Base-by-base conservation (phyloP, 2,113 vertebrate genomes). In the Copsychus sechellarum region DNA sequence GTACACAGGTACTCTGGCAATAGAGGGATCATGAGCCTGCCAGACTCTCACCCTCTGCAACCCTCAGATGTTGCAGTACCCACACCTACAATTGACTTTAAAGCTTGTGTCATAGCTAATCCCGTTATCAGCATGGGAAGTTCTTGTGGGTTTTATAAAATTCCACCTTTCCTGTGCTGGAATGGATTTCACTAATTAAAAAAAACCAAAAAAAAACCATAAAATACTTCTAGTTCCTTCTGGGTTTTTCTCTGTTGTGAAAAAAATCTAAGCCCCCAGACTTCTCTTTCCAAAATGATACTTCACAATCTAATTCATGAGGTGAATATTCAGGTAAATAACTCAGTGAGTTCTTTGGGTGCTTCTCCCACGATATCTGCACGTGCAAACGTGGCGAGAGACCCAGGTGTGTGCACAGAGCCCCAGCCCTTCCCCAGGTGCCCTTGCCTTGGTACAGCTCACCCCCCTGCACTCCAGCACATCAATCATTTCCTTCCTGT, bases 41-140 rank as follows among this genome's bases (percentile, higher is more conserved):
- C 72, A 45, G 47, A 47, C 29, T 21, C 50, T 56, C 78, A 29
- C 29, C 33, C 56, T 36, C 65, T 5, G 5, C 78, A 57, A 23
- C n/a, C 42, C 79, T 62, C 81, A 47, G 65, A 9, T 38, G 5
- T 4, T 8, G 47, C 73, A 51, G 81, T 4, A 40, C 47, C 17
- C 56, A 5, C 3, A 0, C 0, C 0, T 17, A 57, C 14, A 15
- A 48, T 3, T 19, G 47, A 42, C 61, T 66, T 50, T 4, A 87
- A 78, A 71, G 21, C 77, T 66, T 15, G 0, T 34, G 22, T 21
- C 22, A 34, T 33, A n/a, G 66, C 77, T 78, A 43, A 81, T 58
- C 56, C 21, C 8, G 0, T 12, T 12, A 24, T 48, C 70, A 54
- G 51, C 29, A 31, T 0, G 0, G 61, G n/a, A 79, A 71, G 24